Evolutionary conservation across 2,797 vertebrate genomes (phyloP), one percentile per base, ranked within the genome.

Genomic region (Sebastes taczanowskii): DNA sequence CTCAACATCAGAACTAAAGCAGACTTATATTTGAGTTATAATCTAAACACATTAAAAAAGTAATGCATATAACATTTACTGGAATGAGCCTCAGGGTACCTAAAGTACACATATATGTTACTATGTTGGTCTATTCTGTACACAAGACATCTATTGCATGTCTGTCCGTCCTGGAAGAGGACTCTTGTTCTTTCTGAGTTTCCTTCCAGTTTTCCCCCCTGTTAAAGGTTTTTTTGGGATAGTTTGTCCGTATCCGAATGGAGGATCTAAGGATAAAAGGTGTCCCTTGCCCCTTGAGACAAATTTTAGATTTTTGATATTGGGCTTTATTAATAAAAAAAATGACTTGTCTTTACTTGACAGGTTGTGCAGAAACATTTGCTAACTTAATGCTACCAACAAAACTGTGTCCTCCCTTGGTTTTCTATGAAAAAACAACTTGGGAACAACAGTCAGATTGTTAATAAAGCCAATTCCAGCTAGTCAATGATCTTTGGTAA

Each of bases 251-350:
- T 42, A 42, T 16, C 38, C 38, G 10, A 0, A 34, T 22, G 1
- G 20, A 62, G 20, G 32, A 11, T n/a, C 5, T 34, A 49, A 42
- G 38, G 38, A 42, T 42, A 42, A 16, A 3, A 6, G 10, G 25
- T 16, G 1, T 30, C 18, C 11, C 2, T 42, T 42, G 0, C 14
- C 1, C 38, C 6, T 42, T 0, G 38, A 42, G 38, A 0, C 38
- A 42, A 42, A 16, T 42, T 42, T 42, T 0, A 0, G 6, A 42
- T 16, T 42, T 42, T 0, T 42, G 38, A 42, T 42, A 42, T 42
- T 7, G 23, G 65, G 22, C n/a, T 56, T 0, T 14, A 52, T 20
- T 16, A 42, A 0, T 46, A 18, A 46, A 46, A 46, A 42, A 46
- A 38, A 46, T 6, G 2, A 64, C 10, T 64, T 14, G 35, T 38